Conservation (phyloP, 2,113 vertebrate genomes). For the Trichechus manatus region DNA sequence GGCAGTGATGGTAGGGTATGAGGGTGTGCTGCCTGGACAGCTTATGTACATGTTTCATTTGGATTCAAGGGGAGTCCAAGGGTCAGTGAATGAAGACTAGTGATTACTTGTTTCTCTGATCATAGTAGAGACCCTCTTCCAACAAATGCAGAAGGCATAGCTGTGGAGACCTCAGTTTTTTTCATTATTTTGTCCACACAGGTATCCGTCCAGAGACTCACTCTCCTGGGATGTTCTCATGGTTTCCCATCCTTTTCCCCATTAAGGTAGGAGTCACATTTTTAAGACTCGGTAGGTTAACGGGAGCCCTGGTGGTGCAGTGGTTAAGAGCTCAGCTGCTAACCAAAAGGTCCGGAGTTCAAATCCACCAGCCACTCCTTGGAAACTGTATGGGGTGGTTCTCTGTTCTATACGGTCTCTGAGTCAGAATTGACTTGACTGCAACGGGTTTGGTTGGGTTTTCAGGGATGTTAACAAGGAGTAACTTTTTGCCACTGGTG, state of each 20-base stretch:
- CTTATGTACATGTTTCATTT: neutral
- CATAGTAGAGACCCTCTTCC: neutral
- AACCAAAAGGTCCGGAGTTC: too few species aligned
- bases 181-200: constrained; percentile 71
- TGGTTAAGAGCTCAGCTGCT: too few species aligned
- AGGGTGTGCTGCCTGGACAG: neutral
- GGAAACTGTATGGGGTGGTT: too few species aligned
- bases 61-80: neutral
- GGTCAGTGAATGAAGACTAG: neutral
- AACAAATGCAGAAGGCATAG: neutral
- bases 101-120: neutral
- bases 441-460: too few species aligned
- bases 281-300: neutral
- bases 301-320: too few species aligned
- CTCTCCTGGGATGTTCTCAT: constrained; percentile 98
- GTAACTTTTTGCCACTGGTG: neutral
- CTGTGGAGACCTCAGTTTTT: neutral
- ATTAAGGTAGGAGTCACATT: constrained; percentile 91
- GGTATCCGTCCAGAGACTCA: constrained; percentile 96
- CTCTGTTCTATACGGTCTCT: too few species aligned
- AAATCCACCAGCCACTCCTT: too few species aligned
- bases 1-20: neutral
- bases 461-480: neutral
- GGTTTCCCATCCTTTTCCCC: constrained; percentile 97
- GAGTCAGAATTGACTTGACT: too few species aligned